These are phyloP conservation scores for Antedon bifida DNA, from an alignment of 35 echinoderm and acorn worm species.

Conservation along the genomic window DNA sequence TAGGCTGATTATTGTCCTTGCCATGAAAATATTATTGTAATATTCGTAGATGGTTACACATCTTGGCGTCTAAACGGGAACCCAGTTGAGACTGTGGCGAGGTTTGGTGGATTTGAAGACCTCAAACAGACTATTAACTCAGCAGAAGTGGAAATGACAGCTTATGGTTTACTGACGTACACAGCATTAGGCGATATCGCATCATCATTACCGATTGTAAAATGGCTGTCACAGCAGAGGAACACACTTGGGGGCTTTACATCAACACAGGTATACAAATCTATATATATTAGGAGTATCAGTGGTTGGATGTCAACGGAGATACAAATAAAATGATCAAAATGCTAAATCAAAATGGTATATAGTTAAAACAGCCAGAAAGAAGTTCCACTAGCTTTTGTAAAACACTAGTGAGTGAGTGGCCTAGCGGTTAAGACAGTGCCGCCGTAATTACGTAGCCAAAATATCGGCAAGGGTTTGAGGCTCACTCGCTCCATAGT, in stretches of 20 bases:
- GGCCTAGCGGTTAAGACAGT: background rate
- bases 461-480: too few species aligned
- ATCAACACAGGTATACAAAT: conserved; percentile 71
- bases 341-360: too few species aligned
- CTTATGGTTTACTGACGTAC: conserved; percentile 79
- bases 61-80: conserved; percentile 80
- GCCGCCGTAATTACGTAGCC: too few species aligned
- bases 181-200: conserved; percentile 76
- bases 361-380: too few species aligned
- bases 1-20: too few species aligned
- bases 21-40: too few species aligned
- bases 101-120: conserved; percentile 36
- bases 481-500: too few species aligned
- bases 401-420: background rate
- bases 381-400: background rate
- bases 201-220: conserved; percentile 82
- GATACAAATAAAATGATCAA: too few species aligned
- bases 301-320: too few species aligned
- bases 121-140: conserved; percentile 72
- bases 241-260: conserved; percentile 88
- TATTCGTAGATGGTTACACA: conserved; percentile 68
- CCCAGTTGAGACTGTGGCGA: conserved; percentile 60
- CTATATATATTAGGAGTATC: background rate
- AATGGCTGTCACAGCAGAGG: conserved; percentile 91
- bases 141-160: conserved; percentile 96